Evolutionary conservation across 2,888 invertebrate species (phyloP).

Genomic region (Sarcophaga variegata): DNA sequence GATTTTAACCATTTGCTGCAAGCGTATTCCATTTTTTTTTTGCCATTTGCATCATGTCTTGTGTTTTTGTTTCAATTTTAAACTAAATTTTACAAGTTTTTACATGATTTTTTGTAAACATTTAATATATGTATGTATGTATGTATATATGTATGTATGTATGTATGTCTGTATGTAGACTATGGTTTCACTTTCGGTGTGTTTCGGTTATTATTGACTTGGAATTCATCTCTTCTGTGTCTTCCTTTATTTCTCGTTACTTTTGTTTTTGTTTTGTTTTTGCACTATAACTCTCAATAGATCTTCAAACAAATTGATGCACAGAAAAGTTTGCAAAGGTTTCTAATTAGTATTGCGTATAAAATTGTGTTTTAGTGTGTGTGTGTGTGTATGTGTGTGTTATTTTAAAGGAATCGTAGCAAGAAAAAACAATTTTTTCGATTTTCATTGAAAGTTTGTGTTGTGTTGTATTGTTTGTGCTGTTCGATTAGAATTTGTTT

Average conservation of each 20-base stretch:
- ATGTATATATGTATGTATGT: neutral
- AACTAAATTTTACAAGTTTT: neutral
- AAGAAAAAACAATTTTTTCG: neutral
- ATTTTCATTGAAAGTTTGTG: neutral
- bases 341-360: neutral
- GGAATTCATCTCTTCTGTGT: no score
- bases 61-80: neutral
- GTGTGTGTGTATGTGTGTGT: constrained; percentile 14
- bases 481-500: constrained; percentile 55
- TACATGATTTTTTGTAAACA: neutral
- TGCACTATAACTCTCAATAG: neutral
- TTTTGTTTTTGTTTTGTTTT: no score
- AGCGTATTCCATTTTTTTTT: neutral
- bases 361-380: neutral
- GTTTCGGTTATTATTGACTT: constrained; percentile 14
- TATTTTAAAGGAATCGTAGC: constrained; percentile 16
- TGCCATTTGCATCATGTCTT: neutral
- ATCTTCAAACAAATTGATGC: constrained; percentile 25
- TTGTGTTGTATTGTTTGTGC: constrained; percentile 35
- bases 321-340: constrained; percentile 33
- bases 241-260: no score
- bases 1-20: neutral
- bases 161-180: neutral
- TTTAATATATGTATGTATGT: neutral
- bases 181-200: neutral